Evolutionary conservation across 35 echinoderm and acorn worm species (phyloP).

Genomic region (Amphiura filiformis): DNA sequence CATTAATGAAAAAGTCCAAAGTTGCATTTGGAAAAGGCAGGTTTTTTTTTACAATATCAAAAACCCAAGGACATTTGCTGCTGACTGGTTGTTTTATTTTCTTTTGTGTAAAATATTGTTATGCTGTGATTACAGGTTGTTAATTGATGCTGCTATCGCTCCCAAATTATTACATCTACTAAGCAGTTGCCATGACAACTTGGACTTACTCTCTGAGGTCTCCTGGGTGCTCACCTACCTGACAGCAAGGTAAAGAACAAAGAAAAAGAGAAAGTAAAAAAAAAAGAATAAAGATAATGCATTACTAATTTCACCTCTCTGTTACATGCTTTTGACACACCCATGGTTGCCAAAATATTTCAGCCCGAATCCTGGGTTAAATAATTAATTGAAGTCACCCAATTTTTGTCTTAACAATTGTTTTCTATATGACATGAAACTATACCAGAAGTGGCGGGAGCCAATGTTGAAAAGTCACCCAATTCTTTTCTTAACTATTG

Average conservation of each 20-base stretch:
- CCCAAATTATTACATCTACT: background rate
- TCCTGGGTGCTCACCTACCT: constrained; percentile 26
- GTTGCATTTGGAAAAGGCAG: background rate
- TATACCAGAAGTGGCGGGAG: too few relatives aligned
- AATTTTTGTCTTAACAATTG: too few relatives aligned
- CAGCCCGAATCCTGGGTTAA: too few relatives aligned
- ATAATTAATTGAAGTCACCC: too few relatives aligned
- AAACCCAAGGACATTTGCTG: background rate
- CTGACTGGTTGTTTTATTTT: background rate
- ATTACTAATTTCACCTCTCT: background rate
- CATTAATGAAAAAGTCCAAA: background rate
- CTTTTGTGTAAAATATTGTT: background rate
- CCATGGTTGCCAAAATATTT: too few relatives aligned
- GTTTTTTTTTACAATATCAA: background rate
- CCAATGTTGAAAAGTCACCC: too few relatives aligned
- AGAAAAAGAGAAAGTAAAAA: too few relatives aligned
- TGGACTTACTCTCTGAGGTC: background rate
- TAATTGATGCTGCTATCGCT: constrained; percentile 9
- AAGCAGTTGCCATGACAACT: background rate
- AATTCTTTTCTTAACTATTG: too few relatives aligned
- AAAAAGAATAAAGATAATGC: background rate
- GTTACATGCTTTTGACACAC: background rate
- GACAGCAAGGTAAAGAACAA: background rate
- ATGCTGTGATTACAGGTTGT: background rate
- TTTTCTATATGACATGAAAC: too few relatives aligned